Evolutionary conservation across 2,888 invertebrate genomes (phyloP).

Genomic region (Willowsia nigromaculata): DNA sequence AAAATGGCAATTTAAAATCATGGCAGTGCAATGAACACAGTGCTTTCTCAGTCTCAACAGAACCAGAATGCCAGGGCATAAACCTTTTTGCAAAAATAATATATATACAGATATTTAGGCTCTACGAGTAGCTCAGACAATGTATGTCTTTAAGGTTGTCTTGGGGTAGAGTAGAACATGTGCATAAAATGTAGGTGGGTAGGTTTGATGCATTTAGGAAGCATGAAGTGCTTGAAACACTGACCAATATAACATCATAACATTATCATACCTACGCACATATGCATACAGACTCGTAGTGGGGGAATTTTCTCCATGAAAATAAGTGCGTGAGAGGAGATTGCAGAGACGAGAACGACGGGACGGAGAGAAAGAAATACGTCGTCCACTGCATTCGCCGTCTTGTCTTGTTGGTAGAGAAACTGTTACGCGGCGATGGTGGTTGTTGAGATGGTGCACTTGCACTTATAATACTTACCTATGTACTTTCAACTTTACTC

Average conservation of each 20-base stretch:
- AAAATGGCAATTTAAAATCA: slow-evolving; percentile 28
- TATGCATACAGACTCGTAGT: not conserved
- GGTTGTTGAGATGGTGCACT: not conserved
- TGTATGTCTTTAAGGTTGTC: too few species aligned
- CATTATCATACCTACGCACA: not conserved
- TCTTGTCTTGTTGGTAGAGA: not conserved
- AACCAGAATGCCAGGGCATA: not conserved
- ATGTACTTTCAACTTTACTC: too few species aligned
- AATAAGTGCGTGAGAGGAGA: slow-evolving; percentile 14
- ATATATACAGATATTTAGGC: not conserved
- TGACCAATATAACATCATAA: slow-evolving; percentile 51
- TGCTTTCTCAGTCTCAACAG: not conserved
- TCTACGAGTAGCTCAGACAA: too few species aligned
- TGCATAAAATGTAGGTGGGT: slow-evolving; percentile 42
- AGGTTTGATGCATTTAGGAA: slow-evolving; percentile 13
- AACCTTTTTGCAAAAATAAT: not conserved
- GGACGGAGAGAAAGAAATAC: slow-evolving; percentile 4
- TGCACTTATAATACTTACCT: slow-evolving; percentile 22
- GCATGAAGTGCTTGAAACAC: slow-evolving; percentile 54
- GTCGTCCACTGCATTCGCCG: not conserved
- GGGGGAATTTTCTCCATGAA: slow-evolving; percentile 29
- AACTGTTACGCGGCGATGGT: not conserved
- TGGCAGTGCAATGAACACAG: slow-evolving; percentile 23
- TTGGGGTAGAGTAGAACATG: not conserved
- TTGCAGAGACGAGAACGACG: not conserved